Base-by-base conservation (phyloP, 2,113 vertebrate species). In the Phalacrocorax aristotelis region DNA sequence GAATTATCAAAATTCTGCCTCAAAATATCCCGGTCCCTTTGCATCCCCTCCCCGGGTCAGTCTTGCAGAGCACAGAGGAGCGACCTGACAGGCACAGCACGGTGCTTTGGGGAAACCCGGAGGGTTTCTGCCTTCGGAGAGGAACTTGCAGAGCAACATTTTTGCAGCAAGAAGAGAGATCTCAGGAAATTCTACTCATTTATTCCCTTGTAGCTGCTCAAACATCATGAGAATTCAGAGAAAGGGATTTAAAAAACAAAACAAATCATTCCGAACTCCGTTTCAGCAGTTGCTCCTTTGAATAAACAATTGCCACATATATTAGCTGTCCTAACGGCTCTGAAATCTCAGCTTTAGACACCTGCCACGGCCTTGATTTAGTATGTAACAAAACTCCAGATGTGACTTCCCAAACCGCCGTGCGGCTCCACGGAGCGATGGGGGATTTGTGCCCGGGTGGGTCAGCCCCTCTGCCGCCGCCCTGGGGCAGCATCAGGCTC, bases 341-440 rank as follows among this genome's bases (percentile, higher is more conserved):
- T 78, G 83, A 89, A 95, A 89, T 86, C 89, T 81, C 86, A 89
- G 83, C 89, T 95, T 91, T 90, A 90, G 60, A 38, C 90, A 92
- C 93, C 93, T 94, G 93, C 86, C 93, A 77, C 0, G 0, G 34
- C 76, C 54, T 68, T 93, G 91, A 92, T 94, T 93, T 95, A 95
- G 68, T 15, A 49, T 0, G 10, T 66, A 83, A 86, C 58, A 44
- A 49, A 92, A 83, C 69, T 86, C 93, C 93, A 95, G 83, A 80
- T 87, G 93, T 66, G 83, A 54, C 79, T 78, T 79, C 70, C 87
- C 89, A 77, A 93, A 51, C 30, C 0, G 0, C n/a, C 0, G 0
- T 34, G 57, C 23, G 12, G 3, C 48, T 78, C 46, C 15, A 13
- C 11, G 7, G 87, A 77, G 46, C 1, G 0, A 20, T 8, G 27